Conservation (phyloP, 2,797 vertebrate genomes). For the Pelochelys cantorii region DNA sequence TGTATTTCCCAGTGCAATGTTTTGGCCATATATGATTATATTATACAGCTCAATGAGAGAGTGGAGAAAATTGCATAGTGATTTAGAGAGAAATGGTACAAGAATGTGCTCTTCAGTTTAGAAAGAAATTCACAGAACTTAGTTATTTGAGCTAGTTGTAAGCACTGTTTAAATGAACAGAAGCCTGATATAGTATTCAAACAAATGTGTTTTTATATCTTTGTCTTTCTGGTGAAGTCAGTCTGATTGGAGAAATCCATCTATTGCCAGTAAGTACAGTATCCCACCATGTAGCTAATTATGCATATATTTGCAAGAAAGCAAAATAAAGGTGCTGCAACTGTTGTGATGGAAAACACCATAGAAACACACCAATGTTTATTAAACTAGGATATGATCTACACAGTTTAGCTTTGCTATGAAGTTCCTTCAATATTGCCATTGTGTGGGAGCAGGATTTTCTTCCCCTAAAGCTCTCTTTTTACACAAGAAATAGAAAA, state of each 20-base stretch:
- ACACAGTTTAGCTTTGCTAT: not conserved
- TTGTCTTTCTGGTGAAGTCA: slow-evolving; percentile 49
- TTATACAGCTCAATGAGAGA: slow-evolving; percentile 69
- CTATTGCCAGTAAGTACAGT: slow-evolving; percentile 14
- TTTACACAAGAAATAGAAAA: accelerated
- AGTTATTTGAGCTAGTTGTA: slow-evolving; percentile 67
- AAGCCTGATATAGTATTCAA: slow-evolving; percentile 59
- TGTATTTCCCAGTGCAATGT: slow-evolving; percentile 63
- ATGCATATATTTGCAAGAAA: slow-evolving; percentile 32
- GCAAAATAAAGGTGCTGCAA: slow-evolving; percentile 12
- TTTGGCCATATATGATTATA: slow-evolving; percentile 75
- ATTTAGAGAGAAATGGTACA: slow-evolving; percentile 75
- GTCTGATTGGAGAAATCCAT: slow-evolving; percentile 50
- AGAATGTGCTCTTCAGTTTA: slow-evolving; percentile 70
- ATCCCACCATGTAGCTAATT: slow-evolving; percentile 33
- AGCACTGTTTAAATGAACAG: slow-evolving; percentile 65
- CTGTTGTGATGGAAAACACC: not conserved
- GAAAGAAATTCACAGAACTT: slow-evolving; percentile 67
- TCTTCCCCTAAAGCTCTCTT: not conserved
- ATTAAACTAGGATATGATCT: not conserved
- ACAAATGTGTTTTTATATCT: slow-evolving; percentile 67
- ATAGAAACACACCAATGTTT: not conserved
- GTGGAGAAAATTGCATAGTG: slow-evolving; percentile 71
- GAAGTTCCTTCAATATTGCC: not conserved
- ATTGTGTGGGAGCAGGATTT: not conserved